phyloP scores from a whole-genome alignment of 2,113 vertebrate genomes.

The Pantherophis guttatus region DNA sequence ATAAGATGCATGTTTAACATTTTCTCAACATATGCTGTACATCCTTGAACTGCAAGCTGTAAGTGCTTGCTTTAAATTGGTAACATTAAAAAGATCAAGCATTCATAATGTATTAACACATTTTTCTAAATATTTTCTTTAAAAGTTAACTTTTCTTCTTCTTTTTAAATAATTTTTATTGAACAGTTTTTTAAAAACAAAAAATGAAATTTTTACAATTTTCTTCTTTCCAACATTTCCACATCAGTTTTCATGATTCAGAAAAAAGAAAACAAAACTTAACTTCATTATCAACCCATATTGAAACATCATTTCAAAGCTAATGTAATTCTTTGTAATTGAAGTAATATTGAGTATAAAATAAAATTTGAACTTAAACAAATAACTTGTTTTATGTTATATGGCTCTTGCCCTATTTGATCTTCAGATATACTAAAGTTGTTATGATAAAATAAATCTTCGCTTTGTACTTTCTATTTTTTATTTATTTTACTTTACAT shows the following conservation, averaged over 20 bases:
- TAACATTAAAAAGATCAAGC: conserved; percentile 50
- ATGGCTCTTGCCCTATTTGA: conserved; percentile 25
- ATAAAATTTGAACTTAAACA: conserved; percentile 4
- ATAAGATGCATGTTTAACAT: neutral
- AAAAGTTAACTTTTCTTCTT: conserved; percentile 72
- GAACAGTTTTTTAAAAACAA: no score
- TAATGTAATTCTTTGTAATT: conserved; percentile 79
- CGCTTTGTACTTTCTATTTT: conserved; percentile 36
- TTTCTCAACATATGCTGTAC: neutral
- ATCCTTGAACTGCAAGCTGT: neutral
- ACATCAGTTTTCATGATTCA: no score
- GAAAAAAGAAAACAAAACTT: no score
- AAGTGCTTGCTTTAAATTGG: conserved; percentile 48
- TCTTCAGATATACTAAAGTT: conserved; percentile 16
- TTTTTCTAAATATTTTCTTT: conserved; percentile 77
- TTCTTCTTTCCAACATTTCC: no score
- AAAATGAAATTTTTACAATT: no score
- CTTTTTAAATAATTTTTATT: no score
- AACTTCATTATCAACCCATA: conserved; percentile 75
- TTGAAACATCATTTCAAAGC: conserved; percentile 78
- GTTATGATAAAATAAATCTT: neutral
- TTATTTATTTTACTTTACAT: neutral
- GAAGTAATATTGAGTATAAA: conserved; percentile 61
- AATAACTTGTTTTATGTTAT: conserved; percentile 21
- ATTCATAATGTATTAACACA: conserved; percentile 31